Evolutionary conservation across 2,888 invertebrate genomes (phyloP), one percentile per base, ranked within the genome.

Genomic region (Aromia moschata): DNA sequence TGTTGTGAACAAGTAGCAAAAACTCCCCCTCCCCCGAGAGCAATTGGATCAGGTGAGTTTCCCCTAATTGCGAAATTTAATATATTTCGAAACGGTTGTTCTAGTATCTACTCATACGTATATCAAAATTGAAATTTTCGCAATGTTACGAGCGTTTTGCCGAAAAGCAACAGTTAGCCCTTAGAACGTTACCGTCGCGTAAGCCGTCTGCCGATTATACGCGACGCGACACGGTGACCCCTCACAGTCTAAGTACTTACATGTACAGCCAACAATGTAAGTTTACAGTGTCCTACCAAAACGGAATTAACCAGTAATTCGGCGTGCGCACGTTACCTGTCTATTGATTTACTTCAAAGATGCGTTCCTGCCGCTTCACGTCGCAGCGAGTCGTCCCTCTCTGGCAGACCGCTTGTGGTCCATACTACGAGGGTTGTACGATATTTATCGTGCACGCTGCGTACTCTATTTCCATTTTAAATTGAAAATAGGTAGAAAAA

Each of bases 321-420:
- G 30, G 38, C 56, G 64, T 52, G 64, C 64, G 64, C 60, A 45
- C 54, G 64, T 56, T 64, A 60, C 60, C 56, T 60, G 64, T 60
- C 60, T 64, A 64, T 64, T 60, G 64, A 64, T 64, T 64, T 59
- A 57, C 57, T 54, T 53, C 53, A 60, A 59, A 62, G 62, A 57
- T 59, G 46, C 49, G 45, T 44, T 53, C 44, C 53, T 46, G 47
- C 37, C 17, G 40, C 49, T 53, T 40, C 47, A 38, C 56, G 47
- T 30, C 52, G 46, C 52, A 41, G 18, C 33, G 47, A 45, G 44
- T 44, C 52, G 53, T 59, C 58, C 56, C 58, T 31, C 37, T 54
- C 45, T 52, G 25, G 36, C 52, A 49, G 40, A 31, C 25, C 43
- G 36, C 43, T 51, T 45, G 47, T 40, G 38, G 38, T 43, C n/a